Base-by-base conservation (phyloP, 2,113 vertebrate genomes). In the Ovis canadensis region DNA sequence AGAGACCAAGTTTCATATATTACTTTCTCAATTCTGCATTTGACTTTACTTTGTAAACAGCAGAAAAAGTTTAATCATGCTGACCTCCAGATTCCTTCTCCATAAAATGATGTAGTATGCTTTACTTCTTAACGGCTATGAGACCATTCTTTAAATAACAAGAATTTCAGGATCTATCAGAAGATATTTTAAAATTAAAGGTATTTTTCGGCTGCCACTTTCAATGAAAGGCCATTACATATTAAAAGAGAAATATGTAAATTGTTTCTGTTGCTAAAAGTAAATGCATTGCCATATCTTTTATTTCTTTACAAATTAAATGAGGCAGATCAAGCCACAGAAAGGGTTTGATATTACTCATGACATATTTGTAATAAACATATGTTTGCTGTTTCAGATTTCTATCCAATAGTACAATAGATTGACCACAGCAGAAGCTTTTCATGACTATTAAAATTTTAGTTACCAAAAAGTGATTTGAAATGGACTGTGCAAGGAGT, bases 281-380 rank as follows among this genome's bases (percentile, higher is more conserved):
- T 78, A 57, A 96, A 88, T 67, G 40, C 50, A 31, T 74, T 50
- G 4, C 10, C 11, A 21, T 48, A 77, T 50, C 12, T 78, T 93
- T 88, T 92, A 88, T 60, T 91, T 90, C 55, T 50, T 82, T 59
- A 86, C 25, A 87, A 96, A 87, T 80, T 78, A 80, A 92, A 57
- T 8, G 15, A 45, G 6, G 17, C 13, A 64, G 74, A 77, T 57
- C 40, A 90, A 95, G 13, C 25, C 86, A 80, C 12, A 33, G 27
- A 43, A 81, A 50, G 3, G 15, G 21, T 52, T 82, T 90, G 45
- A 71, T 62, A 82, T 48, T 43, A 71, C 2, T 50, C 14, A n/a
- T 11, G 57, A 87, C 23, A 19, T 50, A 55, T 91, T 84, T 93
- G 5, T 60, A 67, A 95, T 82, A 40, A 74, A 57, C 27, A 2